Conservation (phyloP, 2,888 invertebrate genomes). For the Lycophotia porphyrea region DNA sequence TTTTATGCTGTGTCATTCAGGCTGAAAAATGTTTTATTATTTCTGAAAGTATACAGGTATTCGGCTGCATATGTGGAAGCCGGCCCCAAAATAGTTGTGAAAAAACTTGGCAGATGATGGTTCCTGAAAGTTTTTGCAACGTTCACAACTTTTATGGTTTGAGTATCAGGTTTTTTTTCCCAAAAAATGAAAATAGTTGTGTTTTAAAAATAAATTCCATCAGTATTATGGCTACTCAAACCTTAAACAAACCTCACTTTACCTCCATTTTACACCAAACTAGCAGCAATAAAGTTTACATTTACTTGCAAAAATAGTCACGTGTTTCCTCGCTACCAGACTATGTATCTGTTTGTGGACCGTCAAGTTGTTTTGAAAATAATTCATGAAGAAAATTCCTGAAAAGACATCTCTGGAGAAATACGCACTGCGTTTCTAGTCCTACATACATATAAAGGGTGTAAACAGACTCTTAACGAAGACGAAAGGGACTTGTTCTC, state of each 20-base stretch:
- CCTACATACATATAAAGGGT: conserved; percentile 19
- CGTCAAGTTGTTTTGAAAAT: conserved; percentile 55
- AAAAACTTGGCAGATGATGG: no score
- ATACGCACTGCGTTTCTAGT: conserved; percentile 28
- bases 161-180: not conserved
- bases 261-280: not conserved
- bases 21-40: conserved; percentile 10
- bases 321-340: not conserved
- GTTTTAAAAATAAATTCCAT: conserved; percentile 7
- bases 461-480: no score
- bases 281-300: conserved; percentile 8
- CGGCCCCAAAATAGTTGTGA: no score
- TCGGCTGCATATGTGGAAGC: no score
- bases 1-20: conserved; percentile 22
- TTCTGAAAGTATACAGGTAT: not conserved
- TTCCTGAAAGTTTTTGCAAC: not conserved
- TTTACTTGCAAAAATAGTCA: conserved; percentile 12
- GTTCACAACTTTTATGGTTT: not conserved
- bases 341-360: conserved; percentile 23
- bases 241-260: not conserved
- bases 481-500: no score
- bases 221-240: conserved; percentile 7
- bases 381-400: conserved; percentile 62
- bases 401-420: conserved; percentile 62
- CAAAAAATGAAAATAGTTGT: conserved; percentile 19